Conservation (phyloP, 2,888 invertebrate genomes). For the Agrotis ipsilon region DNA sequence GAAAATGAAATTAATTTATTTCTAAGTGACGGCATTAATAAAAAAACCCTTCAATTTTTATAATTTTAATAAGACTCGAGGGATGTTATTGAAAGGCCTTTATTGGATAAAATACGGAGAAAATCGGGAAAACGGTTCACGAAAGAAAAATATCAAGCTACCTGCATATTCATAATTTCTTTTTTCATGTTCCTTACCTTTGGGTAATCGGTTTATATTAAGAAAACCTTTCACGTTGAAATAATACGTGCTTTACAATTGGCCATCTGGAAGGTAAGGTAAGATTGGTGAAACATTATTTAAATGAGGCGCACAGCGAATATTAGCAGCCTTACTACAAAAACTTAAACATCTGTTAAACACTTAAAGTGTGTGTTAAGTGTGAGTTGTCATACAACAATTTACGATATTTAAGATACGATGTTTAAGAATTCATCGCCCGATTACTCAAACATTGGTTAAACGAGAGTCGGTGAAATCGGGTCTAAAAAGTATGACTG, state of each 20-base stretch:
- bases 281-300: background rate
- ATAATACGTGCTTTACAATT: slow-evolving; percentile 53
- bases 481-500: no score
- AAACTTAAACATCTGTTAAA: no score
- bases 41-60: slow-evolving; percentile 75
- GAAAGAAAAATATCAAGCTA: slow-evolving; percentile 75
- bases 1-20: slow-evolving; percentile 72
- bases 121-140: slow-evolving; percentile 75
- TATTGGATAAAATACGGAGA: slow-evolving; percentile 77
- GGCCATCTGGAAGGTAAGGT: slow-evolving; percentile 18
- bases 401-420: no score
- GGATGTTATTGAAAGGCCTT: slow-evolving; percentile 82
- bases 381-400: no score
- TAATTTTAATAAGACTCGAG: slow-evolving; percentile 77
- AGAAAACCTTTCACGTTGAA: slow-evolving; percentile 56
- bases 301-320: background rate
- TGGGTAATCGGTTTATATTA: slow-evolving; percentile 72
- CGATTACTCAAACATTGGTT: no score
- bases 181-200: slow-evolving; percentile 66
- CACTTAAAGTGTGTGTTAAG: no score
- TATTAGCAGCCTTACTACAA: no score
- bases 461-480: no score
- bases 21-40: slow-evolving; percentile 71
- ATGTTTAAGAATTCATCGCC: no score
- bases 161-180: slow-evolving; percentile 71